These are phyloP conservation scores for Pagrus major DNA, from an alignment of 2,113 vertebrate species.

Conservation along the genomic window DNA sequence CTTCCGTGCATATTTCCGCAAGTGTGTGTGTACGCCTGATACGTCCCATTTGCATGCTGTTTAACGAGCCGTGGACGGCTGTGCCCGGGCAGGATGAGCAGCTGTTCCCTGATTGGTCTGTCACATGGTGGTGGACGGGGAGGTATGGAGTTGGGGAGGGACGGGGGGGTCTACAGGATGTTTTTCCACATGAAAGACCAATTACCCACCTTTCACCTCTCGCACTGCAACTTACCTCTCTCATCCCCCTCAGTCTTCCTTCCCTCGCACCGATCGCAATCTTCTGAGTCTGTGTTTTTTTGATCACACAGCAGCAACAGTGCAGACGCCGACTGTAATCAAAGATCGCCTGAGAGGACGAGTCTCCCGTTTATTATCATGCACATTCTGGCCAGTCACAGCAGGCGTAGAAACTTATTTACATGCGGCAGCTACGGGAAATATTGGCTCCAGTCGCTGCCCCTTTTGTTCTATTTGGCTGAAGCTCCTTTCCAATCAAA, in stretches of 20 bases:
- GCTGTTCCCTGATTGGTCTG: constrained; percentile 63
- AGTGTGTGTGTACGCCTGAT: not conserved
- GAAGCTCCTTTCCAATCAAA: not conserved
- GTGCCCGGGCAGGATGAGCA: constrained; percentile 63
- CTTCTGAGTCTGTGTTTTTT: not conserved
- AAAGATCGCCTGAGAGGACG: not conserved
- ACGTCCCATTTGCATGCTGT: constrained; percentile 55
- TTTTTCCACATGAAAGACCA: constrained; percentile 59
- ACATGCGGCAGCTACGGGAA: not conserved
- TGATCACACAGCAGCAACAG: not conserved
- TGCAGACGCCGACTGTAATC: not conserved
- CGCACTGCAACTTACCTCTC: not conserved
- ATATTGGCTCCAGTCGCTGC: not conserved
- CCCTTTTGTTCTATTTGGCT: not conserved
- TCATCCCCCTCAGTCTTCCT: not conserved
- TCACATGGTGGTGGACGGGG: constrained; percentile 26
- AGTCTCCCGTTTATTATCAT: not conserved
- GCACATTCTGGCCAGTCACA: not conserved
- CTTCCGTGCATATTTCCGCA: not conserved
- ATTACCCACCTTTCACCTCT: constrained; percentile 30
- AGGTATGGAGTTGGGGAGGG: not conserved
- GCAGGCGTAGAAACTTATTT: not conserved
- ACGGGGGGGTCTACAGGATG: constrained; percentile 5
- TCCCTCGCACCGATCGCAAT: not conserved
- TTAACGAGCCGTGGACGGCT: constrained; percentile 45